Percentiles rank a stretch among this genome's conserved stretches.
These are phyloP conservation scores for Umimayanthus chanpuru DNA, from an alignment of 92 coral and sea anemone species.

Conservation along the genomic window DNA sequence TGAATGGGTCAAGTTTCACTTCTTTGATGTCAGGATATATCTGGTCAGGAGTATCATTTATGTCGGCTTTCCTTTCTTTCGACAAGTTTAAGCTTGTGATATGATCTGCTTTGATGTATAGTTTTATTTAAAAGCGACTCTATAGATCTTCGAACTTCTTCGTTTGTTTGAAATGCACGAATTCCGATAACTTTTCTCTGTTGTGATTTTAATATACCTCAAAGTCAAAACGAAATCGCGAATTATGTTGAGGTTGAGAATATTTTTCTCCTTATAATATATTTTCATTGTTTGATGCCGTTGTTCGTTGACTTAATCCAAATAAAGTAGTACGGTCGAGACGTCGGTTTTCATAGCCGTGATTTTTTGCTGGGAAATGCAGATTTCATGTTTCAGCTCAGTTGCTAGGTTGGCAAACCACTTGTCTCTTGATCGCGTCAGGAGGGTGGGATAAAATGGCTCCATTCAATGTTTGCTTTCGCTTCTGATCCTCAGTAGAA, in stretches of 20 bases:
- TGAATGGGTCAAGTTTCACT: constrained; percentile 7
- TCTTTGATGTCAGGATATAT: not conserved
- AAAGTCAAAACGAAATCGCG: too few species aligned
- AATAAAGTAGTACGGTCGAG: not conserved
- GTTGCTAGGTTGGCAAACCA: constrained; percentile 11
- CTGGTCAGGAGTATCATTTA: not conserved
- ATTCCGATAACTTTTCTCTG: not conserved
- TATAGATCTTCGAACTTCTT: not conserved
- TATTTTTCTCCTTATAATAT: not conserved
- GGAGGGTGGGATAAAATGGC: constrained; percentile 28
- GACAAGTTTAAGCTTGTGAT: not conserved
- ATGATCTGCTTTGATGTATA: not conserved
- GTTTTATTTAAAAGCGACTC: not conserved
- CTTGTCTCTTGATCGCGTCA: constrained; percentile 8
- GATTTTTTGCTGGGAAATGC: not conserved
- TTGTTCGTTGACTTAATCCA: not conserved
- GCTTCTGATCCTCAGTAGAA: not conserved
- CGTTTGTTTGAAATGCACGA: not conserved
- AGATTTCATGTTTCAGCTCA: not conserved
- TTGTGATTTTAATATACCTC: not conserved
- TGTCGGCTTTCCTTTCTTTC: not conserved
- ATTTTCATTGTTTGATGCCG: not conserved
- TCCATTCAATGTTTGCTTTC: not conserved
- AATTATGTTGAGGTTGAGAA: too few species aligned
- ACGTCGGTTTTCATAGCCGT: constrained; percentile 2